Evolutionary conservation across 2,797 vertebrate genomes (phyloP).

Genomic region (Mus minutoides): DNA sequence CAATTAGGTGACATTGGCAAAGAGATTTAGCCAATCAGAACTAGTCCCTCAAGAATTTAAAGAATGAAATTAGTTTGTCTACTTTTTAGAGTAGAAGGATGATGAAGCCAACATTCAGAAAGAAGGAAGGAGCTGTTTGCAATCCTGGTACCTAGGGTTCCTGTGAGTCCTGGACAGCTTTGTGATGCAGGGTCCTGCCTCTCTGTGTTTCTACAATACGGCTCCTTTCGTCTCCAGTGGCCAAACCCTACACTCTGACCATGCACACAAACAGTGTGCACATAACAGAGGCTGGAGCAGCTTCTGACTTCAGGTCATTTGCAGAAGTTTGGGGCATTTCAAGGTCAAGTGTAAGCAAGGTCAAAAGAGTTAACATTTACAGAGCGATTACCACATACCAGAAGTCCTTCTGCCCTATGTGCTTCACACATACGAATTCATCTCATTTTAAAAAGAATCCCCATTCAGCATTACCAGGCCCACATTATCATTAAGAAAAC

Average conservation of each 20-base stretch:
- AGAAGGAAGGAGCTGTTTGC: neutral
- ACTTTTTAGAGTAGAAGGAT: neutral
- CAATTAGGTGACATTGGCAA: neutral
- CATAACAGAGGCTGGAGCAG: neutral
- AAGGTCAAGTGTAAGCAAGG: neutral
- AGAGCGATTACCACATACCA: neutral
- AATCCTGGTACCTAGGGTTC: neutral
- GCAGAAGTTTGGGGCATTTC: neutral
- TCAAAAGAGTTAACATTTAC: neutral
- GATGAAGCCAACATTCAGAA: neutral
- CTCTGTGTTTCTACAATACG: neutral
- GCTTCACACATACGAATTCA: constrained; percentile 7
- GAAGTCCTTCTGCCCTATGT: neutral
- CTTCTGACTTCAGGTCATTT: neutral
- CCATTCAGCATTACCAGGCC: neutral
- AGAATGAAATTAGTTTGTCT: neutral
- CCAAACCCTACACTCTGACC: neutral
- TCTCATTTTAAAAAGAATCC: constrained; percentile 24
- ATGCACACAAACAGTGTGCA: neutral
- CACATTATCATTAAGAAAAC: constrained; percentile 28
- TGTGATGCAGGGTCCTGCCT: neutral
- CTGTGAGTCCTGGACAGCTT: neutral
- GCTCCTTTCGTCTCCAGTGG: neutral
- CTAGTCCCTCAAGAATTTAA: neutral
- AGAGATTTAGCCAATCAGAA: neutral